Conservation (phyloP, 2,113 vertebrate species). For the Actinemys pallida region DNA sequence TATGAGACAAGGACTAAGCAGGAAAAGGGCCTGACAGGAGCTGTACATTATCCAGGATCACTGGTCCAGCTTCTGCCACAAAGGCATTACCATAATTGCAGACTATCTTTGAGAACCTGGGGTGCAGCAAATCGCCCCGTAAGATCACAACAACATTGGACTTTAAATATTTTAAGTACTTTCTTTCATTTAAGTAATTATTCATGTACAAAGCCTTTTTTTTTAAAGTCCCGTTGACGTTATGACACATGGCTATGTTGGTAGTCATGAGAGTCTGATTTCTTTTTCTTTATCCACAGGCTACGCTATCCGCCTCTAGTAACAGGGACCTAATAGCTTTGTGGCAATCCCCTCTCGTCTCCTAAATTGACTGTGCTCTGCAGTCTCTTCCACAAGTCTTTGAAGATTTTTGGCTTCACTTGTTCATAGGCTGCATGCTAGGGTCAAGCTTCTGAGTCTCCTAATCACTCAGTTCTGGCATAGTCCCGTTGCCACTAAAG, state of each 20-base stretch:
- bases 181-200: not conserved
- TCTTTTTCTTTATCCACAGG: not conserved
- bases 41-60: fast-evolving
- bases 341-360: not conserved
- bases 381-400: conserved; percentile 9
- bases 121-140: not conserved
- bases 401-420: conserved; percentile 57
- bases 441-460: conserved; percentile 63
- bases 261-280: not conserved
- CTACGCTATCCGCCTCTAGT: not conserved
- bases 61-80: not conserved
- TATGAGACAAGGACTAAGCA: fast-evolving
- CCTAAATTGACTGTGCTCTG: not conserved
- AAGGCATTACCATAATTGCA: not conserved
- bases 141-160: not conserved
- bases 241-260: not conserved
- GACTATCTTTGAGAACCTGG: not conserved
- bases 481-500: conserved; percentile 67
- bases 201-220: not conserved
- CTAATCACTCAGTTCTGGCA: conserved; percentile 71
- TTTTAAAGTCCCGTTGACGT: not conserved
- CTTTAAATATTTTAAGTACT: not conserved
- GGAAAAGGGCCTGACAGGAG: not conserved
- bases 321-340: not conserved
- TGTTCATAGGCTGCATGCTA: conserved; percentile 62